Evolutionary conservation across 2,888 invertebrate species (phyloP).

Genomic region (Lordiphosa andalusiaca): DNA sequence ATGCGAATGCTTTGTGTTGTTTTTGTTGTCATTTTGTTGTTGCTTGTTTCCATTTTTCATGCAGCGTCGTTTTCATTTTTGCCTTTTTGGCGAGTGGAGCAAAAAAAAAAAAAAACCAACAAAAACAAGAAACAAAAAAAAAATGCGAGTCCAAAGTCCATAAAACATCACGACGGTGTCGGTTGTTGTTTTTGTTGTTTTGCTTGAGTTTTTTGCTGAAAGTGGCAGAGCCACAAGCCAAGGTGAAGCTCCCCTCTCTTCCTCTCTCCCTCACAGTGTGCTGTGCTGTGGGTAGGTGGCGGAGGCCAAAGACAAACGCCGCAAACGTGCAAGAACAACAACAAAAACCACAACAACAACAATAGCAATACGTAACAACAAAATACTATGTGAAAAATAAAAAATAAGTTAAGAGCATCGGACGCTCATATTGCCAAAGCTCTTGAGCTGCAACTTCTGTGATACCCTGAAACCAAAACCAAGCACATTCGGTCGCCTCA

Average conservation of each 20-base stretch:
- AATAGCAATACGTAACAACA: constrained; percentile 27
- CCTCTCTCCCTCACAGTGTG: constrained; percentile 11
- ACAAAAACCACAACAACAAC: constrained; percentile 21
- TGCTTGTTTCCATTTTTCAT: constrained; percentile 72
- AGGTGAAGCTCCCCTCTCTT: constrained; percentile 50
- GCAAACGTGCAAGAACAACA: constrained; percentile 61
- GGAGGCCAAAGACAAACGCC: constrained; percentile 32
- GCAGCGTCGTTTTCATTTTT: constrained; percentile 66
- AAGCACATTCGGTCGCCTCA: constrained; percentile 1
- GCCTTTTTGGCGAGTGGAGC: constrained; percentile 64
- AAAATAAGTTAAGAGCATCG: constrained; percentile 70
- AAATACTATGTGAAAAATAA: constrained; percentile 22
- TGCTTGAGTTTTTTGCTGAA: constrained; percentile 62
- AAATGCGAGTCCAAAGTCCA: constrained; percentile 66
- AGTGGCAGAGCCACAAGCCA: constrained; percentile 65
- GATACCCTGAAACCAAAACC: constrained; percentile 4
- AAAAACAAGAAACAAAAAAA: neutral
- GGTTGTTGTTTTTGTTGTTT: constrained; percentile 44
- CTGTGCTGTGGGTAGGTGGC: constrained; percentile 4
- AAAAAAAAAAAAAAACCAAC: constrained; percentile 28
- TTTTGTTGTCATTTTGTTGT: constrained; percentile 37
- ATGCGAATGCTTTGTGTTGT: constrained; percentile 50
- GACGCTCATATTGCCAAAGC: constrained; percentile 58
- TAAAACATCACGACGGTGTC: constrained; percentile 66
- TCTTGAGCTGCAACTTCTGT: constrained; percentile 9